A percentile compares a stretch with the other conserved stretches of the same genome.
Conservation (phyloP, 2,888 invertebrate species). For the Deladenus siricidicola region DNA sequence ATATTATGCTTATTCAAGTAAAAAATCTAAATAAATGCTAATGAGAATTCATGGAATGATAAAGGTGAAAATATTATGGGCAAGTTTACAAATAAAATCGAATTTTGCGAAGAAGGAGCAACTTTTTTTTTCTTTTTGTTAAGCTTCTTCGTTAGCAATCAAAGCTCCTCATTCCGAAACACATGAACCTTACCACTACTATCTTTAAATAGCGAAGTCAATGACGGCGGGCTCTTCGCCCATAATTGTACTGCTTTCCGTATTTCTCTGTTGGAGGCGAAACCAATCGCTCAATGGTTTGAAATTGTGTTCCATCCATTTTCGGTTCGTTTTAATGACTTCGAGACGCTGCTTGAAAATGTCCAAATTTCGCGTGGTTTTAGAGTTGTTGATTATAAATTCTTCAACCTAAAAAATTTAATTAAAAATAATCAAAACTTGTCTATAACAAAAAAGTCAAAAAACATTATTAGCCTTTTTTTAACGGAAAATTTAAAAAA, state of each 20-base stretch:
- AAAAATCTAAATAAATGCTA: too few species aligned
- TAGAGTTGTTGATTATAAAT: slow-evolving; percentile 32
- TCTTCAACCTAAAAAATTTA: slow-evolving; percentile 28
- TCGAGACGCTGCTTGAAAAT: slow-evolving; percentile 37
- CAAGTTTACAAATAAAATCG: too few species aligned
- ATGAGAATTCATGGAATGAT: too few species aligned
- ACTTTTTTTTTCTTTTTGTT: too few species aligned
- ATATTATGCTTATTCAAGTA: too few species aligned
- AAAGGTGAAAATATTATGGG: too few species aligned
- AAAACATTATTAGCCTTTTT: not conserved
- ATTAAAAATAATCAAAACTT: not conserved
- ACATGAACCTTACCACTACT: not conserved
- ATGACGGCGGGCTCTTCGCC: not conserved
- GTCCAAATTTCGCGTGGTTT: slow-evolving; percentile 28
- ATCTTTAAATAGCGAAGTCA: not conserved
- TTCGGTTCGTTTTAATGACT: slow-evolving; percentile 31
- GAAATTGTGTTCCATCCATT: slow-evolving; percentile 41
- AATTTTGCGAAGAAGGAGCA: too few species aligned
- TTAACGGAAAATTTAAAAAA: not conserved
- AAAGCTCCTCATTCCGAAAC: not conserved
- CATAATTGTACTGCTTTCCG: not conserved
- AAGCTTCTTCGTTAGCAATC: too few species aligned
- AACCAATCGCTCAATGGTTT: slow-evolving; percentile 33
- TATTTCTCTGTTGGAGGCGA: slow-evolving; percentile 8
- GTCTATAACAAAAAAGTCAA: too few species aligned